Evolutionary conservation across 2,113 vertebrate species (phyloP).

Genomic region (Hyperopisus bebe): DNA sequence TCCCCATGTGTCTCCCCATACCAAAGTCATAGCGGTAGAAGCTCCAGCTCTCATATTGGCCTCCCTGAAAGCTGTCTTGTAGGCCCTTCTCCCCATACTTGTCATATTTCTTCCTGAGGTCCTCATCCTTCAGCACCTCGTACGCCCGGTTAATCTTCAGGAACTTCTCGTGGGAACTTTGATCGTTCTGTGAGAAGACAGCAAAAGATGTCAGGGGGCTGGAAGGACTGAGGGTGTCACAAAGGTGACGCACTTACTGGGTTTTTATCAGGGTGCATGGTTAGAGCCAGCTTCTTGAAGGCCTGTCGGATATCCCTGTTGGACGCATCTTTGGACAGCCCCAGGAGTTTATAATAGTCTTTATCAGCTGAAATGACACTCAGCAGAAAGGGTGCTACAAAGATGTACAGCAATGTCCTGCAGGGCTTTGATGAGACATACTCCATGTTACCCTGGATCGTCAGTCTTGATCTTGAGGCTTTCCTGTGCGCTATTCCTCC

Average conservation of each 20-base stretch:
- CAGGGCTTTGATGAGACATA: background rate
- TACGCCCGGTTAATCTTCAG: constrained; percentile 92
- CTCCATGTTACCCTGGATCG: background rate
- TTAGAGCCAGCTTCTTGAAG: constrained; percentile 92
- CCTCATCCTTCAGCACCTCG: constrained; percentile 94
- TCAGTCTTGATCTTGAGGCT: background rate
- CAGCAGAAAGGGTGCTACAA: constrained; percentile 51
- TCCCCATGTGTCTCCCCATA: constrained; percentile 42
- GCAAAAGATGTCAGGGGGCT: background rate
- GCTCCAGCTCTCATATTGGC: constrained; percentile 93
- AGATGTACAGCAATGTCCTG: constrained; percentile 46
- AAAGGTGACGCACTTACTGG: constrained; percentile 66
- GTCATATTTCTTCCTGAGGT: constrained; percentile 93
- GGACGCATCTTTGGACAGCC: constrained; percentile 78
- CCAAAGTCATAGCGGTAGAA: constrained; percentile 96
- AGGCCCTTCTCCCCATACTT: constrained; percentile 96
- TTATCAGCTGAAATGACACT: constrained; percentile 57
- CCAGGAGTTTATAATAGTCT: constrained; percentile 85
- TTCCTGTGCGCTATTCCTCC: background rate
- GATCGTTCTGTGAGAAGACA: constrained; percentile 69
- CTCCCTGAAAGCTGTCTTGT: constrained; percentile 77
- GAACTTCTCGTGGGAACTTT: constrained; percentile 85
- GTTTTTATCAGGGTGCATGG: constrained; percentile 97
- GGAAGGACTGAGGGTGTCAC: background rate
- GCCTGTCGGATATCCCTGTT: constrained; percentile 89